Evolutionary conservation across 2,888 invertebrate species (phyloP).

Genomic region (Dolomedes plantarius): DNA sequence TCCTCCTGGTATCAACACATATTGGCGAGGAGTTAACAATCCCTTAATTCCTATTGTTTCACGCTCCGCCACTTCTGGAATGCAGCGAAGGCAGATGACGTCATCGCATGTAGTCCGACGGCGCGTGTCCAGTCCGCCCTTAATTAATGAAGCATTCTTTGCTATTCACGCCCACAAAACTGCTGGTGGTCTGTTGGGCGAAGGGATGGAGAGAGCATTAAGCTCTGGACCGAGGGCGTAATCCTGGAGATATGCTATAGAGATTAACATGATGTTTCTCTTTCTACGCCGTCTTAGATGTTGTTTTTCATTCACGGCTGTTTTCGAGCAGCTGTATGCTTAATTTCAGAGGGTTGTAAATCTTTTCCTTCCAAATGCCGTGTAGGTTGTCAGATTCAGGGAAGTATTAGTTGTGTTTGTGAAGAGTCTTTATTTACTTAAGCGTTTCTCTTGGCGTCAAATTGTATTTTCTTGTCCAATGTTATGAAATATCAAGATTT

Average conservation of each 20-base stretch:
- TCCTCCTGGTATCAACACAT: neutral
- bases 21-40: neutral
- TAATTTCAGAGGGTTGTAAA: too few relatives aligned
- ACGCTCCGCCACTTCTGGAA: neutral
- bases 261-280: too few relatives aligned
- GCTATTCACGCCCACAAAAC: neutral
- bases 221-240: neutral
- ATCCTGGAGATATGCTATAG: neutral
- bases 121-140: neutral
- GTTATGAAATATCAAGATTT: too few relatives aligned
- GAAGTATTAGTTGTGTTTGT: too few relatives aligned
- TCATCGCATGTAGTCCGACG: conserved; percentile 2
- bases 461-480: too few relatives aligned
- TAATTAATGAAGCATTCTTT: conserved; percentile 11
- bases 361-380: too few relatives aligned
- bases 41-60: conserved; percentile 14
- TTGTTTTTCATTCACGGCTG: too few relatives aligned
- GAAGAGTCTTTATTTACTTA: too few relatives aligned
- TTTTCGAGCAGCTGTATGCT: too few relatives aligned
- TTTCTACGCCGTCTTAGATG: too few relatives aligned
- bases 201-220: neutral
- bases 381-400: too few relatives aligned
- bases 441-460: too few relatives aligned
- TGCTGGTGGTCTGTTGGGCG: neutral
- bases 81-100: neutral